Conservation (phyloP, 1,140 invertebrate genomes). For the Eueides isabella region DNA sequence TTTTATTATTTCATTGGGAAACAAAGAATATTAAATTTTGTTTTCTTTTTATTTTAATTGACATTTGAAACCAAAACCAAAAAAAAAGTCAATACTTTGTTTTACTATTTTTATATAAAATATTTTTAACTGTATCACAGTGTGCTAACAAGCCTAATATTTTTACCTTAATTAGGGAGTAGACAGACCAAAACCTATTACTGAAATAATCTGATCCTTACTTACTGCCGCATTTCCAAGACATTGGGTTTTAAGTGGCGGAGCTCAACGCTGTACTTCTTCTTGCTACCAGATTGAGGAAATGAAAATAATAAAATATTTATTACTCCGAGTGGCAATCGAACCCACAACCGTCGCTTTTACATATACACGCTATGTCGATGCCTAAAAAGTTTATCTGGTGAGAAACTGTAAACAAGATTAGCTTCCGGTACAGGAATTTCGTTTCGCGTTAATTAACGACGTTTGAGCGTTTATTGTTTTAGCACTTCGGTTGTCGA, state of each 20-base stretch:
- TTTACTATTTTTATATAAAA: too few species aligned
- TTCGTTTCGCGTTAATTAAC: conserved; percentile 33
- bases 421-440: conserved; percentile 8
- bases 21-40: too few species aligned
- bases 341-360: not conserved
- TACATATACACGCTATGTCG: too few species aligned
- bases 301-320: not conserved
- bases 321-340: not conserved
- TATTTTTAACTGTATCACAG: too few species aligned
- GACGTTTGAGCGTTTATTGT: conserved; percentile 33
- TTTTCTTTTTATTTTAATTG: too few species aligned
- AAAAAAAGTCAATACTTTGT: too few species aligned
- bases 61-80: too few species aligned
- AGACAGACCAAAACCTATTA: too few species aligned
- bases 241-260: not conserved
- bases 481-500: conserved; percentile 20
- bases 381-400: conserved; percentile 6
- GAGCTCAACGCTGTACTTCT: not conserved
- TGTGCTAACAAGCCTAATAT: too few species aligned
- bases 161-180: too few species aligned
- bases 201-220: too few species aligned
- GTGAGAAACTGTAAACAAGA: conserved; percentile 34
- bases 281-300: not conserved
- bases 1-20: too few species aligned
- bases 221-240: not conserved